These are phyloP conservation scores for Pontoporia blainvillei DNA, from an alignment of 2,113 vertebrate species.

Conservation along the genomic window DNA sequence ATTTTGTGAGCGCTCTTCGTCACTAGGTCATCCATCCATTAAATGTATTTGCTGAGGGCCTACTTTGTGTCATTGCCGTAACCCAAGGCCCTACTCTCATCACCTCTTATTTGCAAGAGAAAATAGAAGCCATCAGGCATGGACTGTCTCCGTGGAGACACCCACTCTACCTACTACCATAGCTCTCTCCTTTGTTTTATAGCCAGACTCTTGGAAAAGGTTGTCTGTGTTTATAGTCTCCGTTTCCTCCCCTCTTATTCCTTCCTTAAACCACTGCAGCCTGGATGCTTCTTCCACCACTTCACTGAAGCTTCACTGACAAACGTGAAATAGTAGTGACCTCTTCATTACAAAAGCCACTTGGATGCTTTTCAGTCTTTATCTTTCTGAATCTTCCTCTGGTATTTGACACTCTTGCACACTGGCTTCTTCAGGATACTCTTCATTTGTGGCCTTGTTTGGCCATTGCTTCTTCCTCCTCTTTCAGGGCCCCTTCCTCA, in stretches of 20 bases:
- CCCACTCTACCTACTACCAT: neutral
- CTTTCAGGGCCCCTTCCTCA: neutral
- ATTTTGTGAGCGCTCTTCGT: neutral
- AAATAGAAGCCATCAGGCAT: neutral
- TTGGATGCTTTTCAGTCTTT: neutral
- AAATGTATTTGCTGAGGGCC: neutral
- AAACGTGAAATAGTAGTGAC: neutral
- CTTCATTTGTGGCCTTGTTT: neutral
- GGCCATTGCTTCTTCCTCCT: neutral
- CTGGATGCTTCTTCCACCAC: neutral
- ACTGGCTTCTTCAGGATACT: neutral
- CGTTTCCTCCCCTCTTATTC: neutral
- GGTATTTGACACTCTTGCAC: neutral
- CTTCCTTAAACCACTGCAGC: neutral
- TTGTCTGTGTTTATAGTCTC: neutral
- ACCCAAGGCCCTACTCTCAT: neutral
- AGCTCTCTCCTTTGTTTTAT: neutral
- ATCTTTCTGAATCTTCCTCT: neutral
- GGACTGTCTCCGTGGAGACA: neutral
- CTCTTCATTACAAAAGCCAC: neutral
- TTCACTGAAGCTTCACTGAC: neutral
- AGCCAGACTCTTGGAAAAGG: neutral
- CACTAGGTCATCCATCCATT: neutral
- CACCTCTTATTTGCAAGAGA: neutral
- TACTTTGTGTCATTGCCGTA: neutral